Conservation (phyloP, 2,888 invertebrate genomes). For the Lasius fuliginosus region DNA sequence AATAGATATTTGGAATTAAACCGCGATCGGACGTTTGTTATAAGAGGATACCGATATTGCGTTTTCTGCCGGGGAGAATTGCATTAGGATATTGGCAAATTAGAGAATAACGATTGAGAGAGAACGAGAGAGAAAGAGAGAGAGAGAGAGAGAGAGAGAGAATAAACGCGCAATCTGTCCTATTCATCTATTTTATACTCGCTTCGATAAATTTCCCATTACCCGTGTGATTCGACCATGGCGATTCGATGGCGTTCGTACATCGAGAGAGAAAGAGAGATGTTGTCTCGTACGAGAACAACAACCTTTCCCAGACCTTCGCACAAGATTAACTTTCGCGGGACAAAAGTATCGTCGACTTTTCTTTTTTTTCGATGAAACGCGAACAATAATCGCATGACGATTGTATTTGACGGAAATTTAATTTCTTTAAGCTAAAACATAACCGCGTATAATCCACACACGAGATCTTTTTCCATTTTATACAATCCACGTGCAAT, state of each 20-base stretch:
- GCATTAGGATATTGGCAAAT: conserved; percentile 34
- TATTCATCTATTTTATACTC: conserved; percentile 29
- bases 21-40: conserved; percentile 20
- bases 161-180: conserved; percentile 39
- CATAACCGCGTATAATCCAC: background rate
- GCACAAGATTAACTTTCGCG: conserved; percentile 35
- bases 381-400: background rate
- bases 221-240: background rate
- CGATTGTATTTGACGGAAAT: background rate
- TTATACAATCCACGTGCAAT: background rate
- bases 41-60: conserved; percentile 10
- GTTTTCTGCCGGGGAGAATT: background rate
- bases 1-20: conserved; percentile 35
- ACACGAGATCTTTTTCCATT: background rate
- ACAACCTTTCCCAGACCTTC: conserved; percentile 28
- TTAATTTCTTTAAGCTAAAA: conserved; percentile 22
- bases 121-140: background rate
- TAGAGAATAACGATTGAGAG: conserved; percentile 33
- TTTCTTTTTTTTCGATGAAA: background rate
- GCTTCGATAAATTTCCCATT: conserved; percentile 41
- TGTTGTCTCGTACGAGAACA: background rate
- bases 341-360: background rate
- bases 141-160: background rate
- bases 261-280: conserved; percentile 6
- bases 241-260: background rate